Evolutionary conservation across 2,797 vertebrate genomes (phyloP).

Genomic region (Lacerta bilineata): DNA sequence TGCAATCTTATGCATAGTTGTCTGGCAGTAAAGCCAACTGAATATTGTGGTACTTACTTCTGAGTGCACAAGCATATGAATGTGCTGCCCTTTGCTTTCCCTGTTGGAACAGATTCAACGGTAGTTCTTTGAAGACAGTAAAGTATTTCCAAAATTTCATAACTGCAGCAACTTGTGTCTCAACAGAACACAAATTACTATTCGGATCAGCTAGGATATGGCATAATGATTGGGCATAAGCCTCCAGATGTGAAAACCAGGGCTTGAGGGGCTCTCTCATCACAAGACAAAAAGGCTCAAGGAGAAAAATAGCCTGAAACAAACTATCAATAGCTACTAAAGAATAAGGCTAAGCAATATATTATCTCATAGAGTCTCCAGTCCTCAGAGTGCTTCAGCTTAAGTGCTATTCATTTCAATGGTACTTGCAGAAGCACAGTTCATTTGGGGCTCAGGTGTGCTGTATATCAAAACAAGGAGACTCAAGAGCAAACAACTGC

Average conservation of each 20-base stretch:
- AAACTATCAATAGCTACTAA: neutral
- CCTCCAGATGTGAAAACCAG: neutral
- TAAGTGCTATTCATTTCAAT: conserved; percentile 1
- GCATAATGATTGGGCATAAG: neutral
- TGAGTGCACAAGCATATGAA: neutral
- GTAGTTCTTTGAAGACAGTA: neutral
- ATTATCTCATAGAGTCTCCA: neutral
- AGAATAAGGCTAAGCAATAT: neutral
- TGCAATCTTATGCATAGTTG: neutral
- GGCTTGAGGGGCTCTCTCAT: neutral
- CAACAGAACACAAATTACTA: neutral
- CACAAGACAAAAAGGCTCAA: neutral
- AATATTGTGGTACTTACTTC: neutral
- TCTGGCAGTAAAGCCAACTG: neutral
- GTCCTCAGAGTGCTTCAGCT: neutral
- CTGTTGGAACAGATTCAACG: neutral
- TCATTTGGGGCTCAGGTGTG: neutral
- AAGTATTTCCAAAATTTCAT: neutral
- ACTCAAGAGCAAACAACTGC: neutral
- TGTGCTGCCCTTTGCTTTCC: neutral
- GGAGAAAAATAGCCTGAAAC: neutral
- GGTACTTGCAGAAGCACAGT: neutral
- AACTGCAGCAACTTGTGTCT: neutral
- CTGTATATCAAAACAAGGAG: conserved; percentile 1
- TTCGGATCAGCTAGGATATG: neutral